Conservation (phyloP, 1,140 invertebrate genomes). For the Aphidius gifuensis region DNA sequence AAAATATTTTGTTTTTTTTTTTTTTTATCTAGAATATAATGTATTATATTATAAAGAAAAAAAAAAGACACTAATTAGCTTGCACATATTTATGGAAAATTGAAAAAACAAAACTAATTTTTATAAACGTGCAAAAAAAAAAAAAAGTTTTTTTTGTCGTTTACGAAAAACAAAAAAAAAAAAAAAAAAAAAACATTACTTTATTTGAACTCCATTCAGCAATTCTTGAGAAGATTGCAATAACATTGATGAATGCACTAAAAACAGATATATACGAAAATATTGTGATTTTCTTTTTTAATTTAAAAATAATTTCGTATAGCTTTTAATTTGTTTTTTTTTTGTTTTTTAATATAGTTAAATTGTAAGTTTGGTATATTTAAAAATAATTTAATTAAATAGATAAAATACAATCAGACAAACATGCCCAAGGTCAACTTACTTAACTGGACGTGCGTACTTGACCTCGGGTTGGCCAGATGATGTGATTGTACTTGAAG, state of each 20-base stretch:
- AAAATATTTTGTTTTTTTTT: too few relatives aligned
- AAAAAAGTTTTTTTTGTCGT: too few relatives aligned
- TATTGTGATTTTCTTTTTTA: not conserved
- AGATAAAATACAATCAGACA: conserved; percentile 10
- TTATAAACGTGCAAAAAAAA: conserved; percentile 14
- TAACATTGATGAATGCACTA: conserved; percentile 24
- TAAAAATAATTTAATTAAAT: not conserved
- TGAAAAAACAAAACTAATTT: too few relatives aligned
- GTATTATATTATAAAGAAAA: too few relatives aligned
- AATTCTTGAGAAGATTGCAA: conserved; percentile 25
- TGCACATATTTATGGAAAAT: too few relatives aligned
- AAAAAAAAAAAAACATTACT: conserved; percentile 14
- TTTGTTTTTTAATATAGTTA: not conserved
- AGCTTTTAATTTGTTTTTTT: not conserved
- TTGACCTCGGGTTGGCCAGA: conserved; percentile 46
- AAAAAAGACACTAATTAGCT: too few relatives aligned
- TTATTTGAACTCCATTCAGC: conserved; percentile 23
- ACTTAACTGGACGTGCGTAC: conserved; percentile 52
- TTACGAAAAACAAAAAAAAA: too few relatives aligned
- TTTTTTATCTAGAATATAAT: too few relatives aligned
- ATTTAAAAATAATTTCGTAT: not conserved
- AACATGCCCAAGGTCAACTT: conserved; percentile 33
- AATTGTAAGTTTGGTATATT: too few relatives aligned
- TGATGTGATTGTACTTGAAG: conserved; percentile 32
- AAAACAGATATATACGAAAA: conserved; percentile 16